Evolutionary conservation across 1,140 invertebrate species (phyloP), one percentile per base, ranked within the genome.

Genomic region (Bradysia coprophila): DNA sequence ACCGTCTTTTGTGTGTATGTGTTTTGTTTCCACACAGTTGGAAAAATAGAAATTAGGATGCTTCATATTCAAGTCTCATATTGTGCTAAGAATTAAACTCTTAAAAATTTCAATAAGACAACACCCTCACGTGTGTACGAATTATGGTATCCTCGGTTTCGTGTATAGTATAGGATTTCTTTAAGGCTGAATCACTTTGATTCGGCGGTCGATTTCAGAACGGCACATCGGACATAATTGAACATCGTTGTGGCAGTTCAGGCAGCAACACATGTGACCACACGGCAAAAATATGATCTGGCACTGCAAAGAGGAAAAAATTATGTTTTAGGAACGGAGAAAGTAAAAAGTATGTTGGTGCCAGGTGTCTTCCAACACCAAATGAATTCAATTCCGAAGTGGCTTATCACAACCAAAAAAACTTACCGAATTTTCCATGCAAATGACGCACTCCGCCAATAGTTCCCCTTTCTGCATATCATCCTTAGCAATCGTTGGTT

Each of bases 231-330:
- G 86, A 61, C 86, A 90, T 38, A 59, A 57, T 15, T 67, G 56
- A 38, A 68, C 60, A 42, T 77, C 56, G 42, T 60, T 57, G 21
- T 73, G 67, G 64, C 84, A 90, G 33, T 58, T 54, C 13, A 62
- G 51, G 61, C 86, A 90, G 50, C 77, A 79, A 56, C 84, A 88
- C 42, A 88, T 68, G 59, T 90, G 86, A 40, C 85, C 85, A 62
- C 85, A 90, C 45, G 80, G 79, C 47, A 88, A 67, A 66, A 86
- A 87, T 49, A 88, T 76, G 21, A 86, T 57, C 49, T 72, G 64
- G 50, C 77, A 79, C 75, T 80, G 64, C 42, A 75, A 72, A 43
- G 56, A 57, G 60, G 48, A 46, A 48, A 48, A 44, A 42, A 44
- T 21, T 13, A 34, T 48, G 18, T 8, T 33, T 21, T 44, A 38